Conservation (phyloP, 2,113 vertebrate genomes). For the Myxocyprinus asiaticus region DNA sequence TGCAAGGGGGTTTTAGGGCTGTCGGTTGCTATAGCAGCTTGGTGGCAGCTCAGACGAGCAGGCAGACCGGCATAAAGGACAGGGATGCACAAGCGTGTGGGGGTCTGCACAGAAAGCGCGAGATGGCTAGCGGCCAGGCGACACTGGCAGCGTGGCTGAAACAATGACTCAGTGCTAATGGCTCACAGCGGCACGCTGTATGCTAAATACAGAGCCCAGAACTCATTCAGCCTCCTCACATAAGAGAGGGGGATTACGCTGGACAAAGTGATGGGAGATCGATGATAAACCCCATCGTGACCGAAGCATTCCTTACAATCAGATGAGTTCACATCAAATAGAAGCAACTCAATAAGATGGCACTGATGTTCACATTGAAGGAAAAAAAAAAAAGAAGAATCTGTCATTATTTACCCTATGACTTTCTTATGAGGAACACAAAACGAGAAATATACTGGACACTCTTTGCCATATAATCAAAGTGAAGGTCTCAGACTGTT, state of each 20-base stretch:
- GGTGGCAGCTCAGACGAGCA: slow-evolving; percentile 42
- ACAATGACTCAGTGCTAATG: slow-evolving; percentile 46
- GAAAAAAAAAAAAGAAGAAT: too few species aligned
- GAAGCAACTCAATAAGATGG: background rate
- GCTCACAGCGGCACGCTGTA: slow-evolving; percentile 37
- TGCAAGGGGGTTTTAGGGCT: slow-evolving; percentile 26
- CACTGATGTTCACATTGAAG: background rate
- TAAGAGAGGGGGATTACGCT: slow-evolving; percentile 60
- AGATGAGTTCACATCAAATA: background rate
- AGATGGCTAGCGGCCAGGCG: slow-evolving; percentile 34
- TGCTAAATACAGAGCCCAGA: slow-evolving; percentile 41
- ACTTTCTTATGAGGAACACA: too few species aligned
- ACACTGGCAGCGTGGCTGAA: slow-evolving; percentile 21
- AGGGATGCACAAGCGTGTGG: slow-evolving; percentile 48
- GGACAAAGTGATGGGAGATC: slow-evolving; percentile 38
- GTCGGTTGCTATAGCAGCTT: slow-evolving; percentile 28
- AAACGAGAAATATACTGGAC: too few species aligned
- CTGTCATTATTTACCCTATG: too few species aligned
- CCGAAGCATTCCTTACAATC: background rate
- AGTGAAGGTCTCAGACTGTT: too few species aligned
- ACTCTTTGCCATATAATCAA: too few species aligned
- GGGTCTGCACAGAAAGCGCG: slow-evolving; percentile 51
- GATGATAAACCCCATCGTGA: slow-evolving; percentile 34
- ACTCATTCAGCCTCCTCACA: slow-evolving; percentile 27
- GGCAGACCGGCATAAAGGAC: slow-evolving; percentile 40